A percentile compares a stretch with the other conserved stretches of the same genome.
Evolutionary conservation across 2,797 vertebrate genomes (phyloP).

Genomic region (Cyprinodon diabolis): DNA sequence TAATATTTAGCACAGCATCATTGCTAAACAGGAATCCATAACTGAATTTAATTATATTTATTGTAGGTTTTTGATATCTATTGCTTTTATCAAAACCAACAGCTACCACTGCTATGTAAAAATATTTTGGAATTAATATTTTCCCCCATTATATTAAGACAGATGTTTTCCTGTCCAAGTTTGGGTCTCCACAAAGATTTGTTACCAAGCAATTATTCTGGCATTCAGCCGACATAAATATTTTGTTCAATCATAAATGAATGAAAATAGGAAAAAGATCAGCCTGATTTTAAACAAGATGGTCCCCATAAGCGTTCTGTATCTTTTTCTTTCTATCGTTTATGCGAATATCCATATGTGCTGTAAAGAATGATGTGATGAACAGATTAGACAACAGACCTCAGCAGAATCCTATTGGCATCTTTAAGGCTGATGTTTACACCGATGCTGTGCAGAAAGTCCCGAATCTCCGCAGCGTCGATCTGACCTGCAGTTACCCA

Average conservation of each 20-base stretch:
- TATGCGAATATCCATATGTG: neutral
- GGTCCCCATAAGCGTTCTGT: neutral
- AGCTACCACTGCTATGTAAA: neutral
- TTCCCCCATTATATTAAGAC: neutral
- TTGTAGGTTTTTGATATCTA: neutral
- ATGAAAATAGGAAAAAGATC: neutral
- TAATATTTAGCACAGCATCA: too few relatives aligned
- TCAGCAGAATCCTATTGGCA: constrained; percentile 87
- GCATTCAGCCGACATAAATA: neutral
- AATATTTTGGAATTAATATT: neutral
- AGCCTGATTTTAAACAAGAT: neutral
- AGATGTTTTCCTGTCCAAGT: neutral
- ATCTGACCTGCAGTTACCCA: constrained; percentile 80
- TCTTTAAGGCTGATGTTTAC: constrained; percentile 83
- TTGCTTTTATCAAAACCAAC: neutral
- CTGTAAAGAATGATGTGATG: neutral
- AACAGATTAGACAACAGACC: constrained; percentile 70
- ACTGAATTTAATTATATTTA: neutral
- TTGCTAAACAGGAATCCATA: neutral
- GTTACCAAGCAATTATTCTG: neutral
- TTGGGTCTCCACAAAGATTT: neutral
- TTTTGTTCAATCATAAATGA: neutral
- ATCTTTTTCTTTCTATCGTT: neutral
- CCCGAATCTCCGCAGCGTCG: constrained; percentile 88
- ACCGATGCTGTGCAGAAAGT: constrained; percentile 84